These are phyloP conservation scores for Sebastes umbrosus DNA, from an alignment of 2,797 vertebrate genomes.

Conservation along the genomic window DNA sequence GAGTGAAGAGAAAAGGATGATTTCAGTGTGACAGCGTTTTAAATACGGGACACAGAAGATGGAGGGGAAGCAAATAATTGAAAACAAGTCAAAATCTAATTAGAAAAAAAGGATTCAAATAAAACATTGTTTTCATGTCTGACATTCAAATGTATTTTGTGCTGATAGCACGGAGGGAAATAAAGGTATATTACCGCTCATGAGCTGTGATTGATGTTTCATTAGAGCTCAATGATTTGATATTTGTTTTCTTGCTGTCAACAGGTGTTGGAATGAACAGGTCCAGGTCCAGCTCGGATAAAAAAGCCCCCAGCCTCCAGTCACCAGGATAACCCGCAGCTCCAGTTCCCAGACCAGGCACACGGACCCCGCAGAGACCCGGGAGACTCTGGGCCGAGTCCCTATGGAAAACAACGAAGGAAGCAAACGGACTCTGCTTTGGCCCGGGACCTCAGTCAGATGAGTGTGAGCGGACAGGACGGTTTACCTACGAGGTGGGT, in stretches of 20 bases:
- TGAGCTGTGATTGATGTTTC: background rate
- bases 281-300: constrained; percentile 64
- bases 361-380: constrained; percentile 3
- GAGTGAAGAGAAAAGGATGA: constrained; percentile 81
- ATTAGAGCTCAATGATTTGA: background rate
- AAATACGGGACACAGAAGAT: constrained; percentile 85
- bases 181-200: background rate
- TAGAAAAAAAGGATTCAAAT: background rate
- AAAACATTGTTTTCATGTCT: background rate
- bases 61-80: constrained; percentile 37
- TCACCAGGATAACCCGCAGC: constrained; percentile 76
- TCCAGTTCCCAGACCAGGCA: constrained; percentile 57
- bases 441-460: constrained; percentile 78
- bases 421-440: constrained; percentile 68
- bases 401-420: constrained; percentile 54
- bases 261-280: constrained; percentile 79
- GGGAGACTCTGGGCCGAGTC: constrained; percentile 21
- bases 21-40: constrained; percentile 92
- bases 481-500: constrained; percentile 63
- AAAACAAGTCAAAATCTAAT: constrained; percentile 21
- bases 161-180: background rate
- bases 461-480: constrained; percentile 75
- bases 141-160: background rate
- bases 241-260: background rate
- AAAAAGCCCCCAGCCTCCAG: constrained; percentile 50